Evolutionary conservation across 2,113 vertebrate species (phyloP), one percentile per base, ranked within the genome.

Genomic region (Malaclemys terrapin): DNA sequence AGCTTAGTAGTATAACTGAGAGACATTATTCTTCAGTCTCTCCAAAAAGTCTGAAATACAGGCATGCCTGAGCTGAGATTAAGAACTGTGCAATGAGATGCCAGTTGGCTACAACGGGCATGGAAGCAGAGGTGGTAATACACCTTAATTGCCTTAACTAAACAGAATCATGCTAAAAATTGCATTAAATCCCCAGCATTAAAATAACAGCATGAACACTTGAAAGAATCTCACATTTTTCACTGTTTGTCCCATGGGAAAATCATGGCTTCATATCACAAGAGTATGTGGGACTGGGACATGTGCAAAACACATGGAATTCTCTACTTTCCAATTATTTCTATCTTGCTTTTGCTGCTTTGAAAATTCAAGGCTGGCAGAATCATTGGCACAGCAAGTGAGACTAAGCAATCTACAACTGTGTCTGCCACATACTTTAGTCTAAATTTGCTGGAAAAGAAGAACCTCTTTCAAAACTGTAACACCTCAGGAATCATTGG

Each of bases 151-250:
- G 17, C 80, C 9, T 2, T 2, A 79, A 62, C 19, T 29, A 52
- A 78, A 35, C 0, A 72, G 42, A 29, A 85, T 11, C 4, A 3
- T 69, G 75, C 56, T 92, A 78, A 57, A 0, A 0, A 10, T 35
- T 86, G n/a, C 49, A 3, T 31, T 81, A 75, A 49, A 81, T 10
- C 13, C 29, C 56, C 59, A 47, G 27, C 1, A 29, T 5, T 4
- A 14, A 80, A 75, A 31, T 49, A 38, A 29, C 29, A 53, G 11
- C 4, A 56, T 42, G 7, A 92, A 79, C 83, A 82, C 56, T 19
- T 27, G 45, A 82, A 50, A 0, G 0, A 42, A 4, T 89, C 84
- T 38, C 38, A 84, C 2, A 16, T n/a, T 69, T 69, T 69, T 69
- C 62, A 69, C 62, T n/a, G 38, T 13, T 76, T 84, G 52, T 78